Evolutionary conservation across 2,888 invertebrate species (phyloP).

Genomic region (Ceramica pisi): DNA sequence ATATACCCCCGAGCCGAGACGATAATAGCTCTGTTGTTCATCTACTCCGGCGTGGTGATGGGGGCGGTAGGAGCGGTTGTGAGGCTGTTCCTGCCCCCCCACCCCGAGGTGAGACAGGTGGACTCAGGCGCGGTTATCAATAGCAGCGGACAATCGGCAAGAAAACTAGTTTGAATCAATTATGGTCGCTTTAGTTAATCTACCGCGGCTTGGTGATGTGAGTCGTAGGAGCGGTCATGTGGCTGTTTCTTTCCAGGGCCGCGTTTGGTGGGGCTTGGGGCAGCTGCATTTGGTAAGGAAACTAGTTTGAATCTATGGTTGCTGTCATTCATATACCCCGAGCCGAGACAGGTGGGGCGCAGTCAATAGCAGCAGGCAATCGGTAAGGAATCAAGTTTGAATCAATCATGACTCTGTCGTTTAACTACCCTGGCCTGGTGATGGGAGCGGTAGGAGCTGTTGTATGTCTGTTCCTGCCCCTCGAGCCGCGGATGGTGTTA

Average conservation of each 20-base stretch:
- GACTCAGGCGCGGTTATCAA: slow-evolving; percentile 88
- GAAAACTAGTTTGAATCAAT: slow-evolving; percentile 9
- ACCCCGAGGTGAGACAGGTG: slow-evolving; percentile 95
- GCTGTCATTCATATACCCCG: too few species aligned
- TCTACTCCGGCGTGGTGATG: slow-evolving; percentile 97
- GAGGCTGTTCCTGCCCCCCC: slow-evolving; percentile 96
- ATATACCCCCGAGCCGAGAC: too few species aligned
- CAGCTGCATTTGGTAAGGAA: slow-evolving; percentile 72
- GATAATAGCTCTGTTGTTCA: too few species aligned
- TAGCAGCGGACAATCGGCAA: slow-evolving; percentile 60
- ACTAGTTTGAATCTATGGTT: background rate
- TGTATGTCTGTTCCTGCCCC: slow-evolving; percentile 95
- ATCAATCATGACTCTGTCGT: background rate
- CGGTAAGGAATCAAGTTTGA: background rate
- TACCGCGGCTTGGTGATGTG: slow-evolving; percentile 96
- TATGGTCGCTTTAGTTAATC: slow-evolving; percentile 98
- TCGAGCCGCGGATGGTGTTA: slow-evolving; percentile 95
- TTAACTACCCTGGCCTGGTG: slow-evolving; percentile 95
- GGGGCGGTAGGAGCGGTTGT: slow-evolving; percentile 92
- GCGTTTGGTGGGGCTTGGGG: slow-evolving; percentile 92
- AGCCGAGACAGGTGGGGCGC: slow-evolving; percentile 94
- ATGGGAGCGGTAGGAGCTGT: slow-evolving; percentile 93
- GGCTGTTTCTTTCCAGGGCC: slow-evolving; percentile 97
- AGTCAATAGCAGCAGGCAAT: background rate
- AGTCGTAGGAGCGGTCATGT: slow-evolving; percentile 93